A percentile compares a stretch with the other conserved stretches of the same genome.
These are phyloP conservation scores for Siderastrea siderea DNA, from an alignment of 92 coral and sea anemone species.

Conservation along the genomic window DNA sequence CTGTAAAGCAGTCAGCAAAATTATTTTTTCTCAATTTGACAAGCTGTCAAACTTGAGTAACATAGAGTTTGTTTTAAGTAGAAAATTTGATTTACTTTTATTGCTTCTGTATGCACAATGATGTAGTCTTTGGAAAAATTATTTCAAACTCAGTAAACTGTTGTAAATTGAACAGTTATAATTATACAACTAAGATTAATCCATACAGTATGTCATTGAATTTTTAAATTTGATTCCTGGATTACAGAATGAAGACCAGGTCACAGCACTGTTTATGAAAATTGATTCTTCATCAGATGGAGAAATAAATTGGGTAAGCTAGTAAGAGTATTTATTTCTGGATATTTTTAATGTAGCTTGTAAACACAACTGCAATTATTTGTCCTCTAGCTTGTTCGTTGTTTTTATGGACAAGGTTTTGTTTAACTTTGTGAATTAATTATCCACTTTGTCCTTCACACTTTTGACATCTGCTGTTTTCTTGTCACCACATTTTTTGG, in stretches of 20 bases:
- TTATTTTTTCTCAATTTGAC: not conserved
- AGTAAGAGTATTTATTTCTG: not conserved
- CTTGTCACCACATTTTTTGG: not conserved
- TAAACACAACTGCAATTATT: not conserved
- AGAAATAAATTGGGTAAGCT: constrained; percentile 98
- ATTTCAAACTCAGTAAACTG: not conserved
- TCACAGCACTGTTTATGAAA: constrained; percentile 95
- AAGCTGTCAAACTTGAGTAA: constrained; percentile 1
- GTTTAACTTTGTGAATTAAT: not conserved
- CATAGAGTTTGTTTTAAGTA: not conserved
- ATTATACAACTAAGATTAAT: not conserved
- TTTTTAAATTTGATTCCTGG: not conserved
- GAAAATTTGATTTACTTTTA: constrained; percentile 5
- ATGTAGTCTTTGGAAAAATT: not conserved
- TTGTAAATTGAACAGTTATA: too few relatives aligned
- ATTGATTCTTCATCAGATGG: constrained; percentile 99
- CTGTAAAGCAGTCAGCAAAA: not conserved
- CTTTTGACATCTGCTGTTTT: constrained; percentile 5
- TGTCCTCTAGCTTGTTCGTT: too few relatives aligned
- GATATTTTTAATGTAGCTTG: not conserved
- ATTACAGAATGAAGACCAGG: constrained; percentile 92
- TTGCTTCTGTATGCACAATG: not conserved
- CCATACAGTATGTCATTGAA: too few relatives aligned
- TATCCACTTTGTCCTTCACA: not conserved
- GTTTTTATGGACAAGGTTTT: not conserved